Evolutionary conservation across 2,113 vertebrate genomes (phyloP), one percentile per base, ranked within the genome.

Genomic region (Halcyon malimbica): DNA sequence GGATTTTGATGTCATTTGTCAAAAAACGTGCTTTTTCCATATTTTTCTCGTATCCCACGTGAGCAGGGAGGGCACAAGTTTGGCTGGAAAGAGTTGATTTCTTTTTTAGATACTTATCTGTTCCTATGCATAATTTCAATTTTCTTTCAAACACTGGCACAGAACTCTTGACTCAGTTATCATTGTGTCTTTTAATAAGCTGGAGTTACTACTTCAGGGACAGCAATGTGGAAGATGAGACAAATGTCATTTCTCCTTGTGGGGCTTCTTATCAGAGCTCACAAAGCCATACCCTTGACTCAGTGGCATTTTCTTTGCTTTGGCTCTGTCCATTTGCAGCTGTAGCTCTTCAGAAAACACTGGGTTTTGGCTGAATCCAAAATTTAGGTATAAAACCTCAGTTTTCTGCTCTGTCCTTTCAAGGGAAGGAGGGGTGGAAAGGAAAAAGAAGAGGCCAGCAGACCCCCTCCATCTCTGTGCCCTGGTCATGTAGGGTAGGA

Each of bases 401-500:
- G 10, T 48, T 67, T 90, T 53, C 37, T 90, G 12, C n/a, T 59
- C 16, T 51, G 2, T 59, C 7, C 16, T 87, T 19, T 50, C 8
- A n/a, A 54, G 50, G 2, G 2, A 50, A 60, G 44, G 28, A 63
- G 56, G 48, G 70, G 2, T 44, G 28, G 29, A n/a, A 74, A 89
- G 29, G 50, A 39, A 24, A 24, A 31, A 70, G 28, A 20, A n/a
- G 44, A 67, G 42, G 23, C 42, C 2, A 3, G 24, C n/a, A 68
- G 16, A 1, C 3, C 10, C 16, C 51, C 3, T 0, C 16, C 1
- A 5, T 10, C 62, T 71, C 25, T 71, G 11, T 3, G 4, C 9
- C 14, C 24, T 28, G 5, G 23, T 14, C 8, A 2, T 9, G 3
- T 4, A 8, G 57, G 11, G 13, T 6, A 11, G 7, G 8, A 10